phyloP scores from a whole-genome alignment of 2,797 vertebrate genomes.

The Diceros bicornis region DNA sequence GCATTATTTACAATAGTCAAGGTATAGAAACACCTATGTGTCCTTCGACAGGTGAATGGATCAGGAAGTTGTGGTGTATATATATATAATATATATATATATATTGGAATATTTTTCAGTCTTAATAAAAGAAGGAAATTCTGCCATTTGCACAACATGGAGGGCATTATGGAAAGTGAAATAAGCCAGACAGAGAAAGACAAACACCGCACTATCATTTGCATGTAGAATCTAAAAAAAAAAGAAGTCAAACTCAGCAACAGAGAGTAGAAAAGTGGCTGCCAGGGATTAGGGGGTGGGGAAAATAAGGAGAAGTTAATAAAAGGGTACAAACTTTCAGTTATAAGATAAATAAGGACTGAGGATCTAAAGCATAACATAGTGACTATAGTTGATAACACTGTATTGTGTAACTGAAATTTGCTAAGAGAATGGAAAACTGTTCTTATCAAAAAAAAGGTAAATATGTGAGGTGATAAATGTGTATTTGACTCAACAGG shows the following conservation, averaged over 20 bases:
- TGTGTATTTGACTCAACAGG: not conserved
- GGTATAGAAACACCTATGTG: not conserved
- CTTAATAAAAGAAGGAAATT: not conserved
- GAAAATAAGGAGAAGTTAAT: not conserved
- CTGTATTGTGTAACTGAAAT: not conserved
- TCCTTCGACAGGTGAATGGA: not conserved
- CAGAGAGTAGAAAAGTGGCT: not conserved
- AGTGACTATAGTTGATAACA: no score
- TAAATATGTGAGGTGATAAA: not conserved
- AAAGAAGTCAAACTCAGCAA: not conserved
- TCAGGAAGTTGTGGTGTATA: not conserved
- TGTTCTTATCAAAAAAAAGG: not conserved
- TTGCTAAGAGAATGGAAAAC: not conserved
- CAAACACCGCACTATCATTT: not conserved
- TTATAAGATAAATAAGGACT: not conserved
- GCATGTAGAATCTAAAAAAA: not conserved
- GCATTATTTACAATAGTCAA: not conserved
- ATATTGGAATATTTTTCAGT: not conserved
- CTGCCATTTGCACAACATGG: not conserved
- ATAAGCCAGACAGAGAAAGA: not conserved
- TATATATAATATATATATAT: not conserved
- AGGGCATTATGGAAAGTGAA: not conserved
- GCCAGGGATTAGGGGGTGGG: no score
- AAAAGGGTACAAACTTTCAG: not conserved
- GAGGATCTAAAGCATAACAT: not conserved